Base-by-base conservation (phyloP, 2,888 invertebrate genomes). In the Tachina fera region DNA sequence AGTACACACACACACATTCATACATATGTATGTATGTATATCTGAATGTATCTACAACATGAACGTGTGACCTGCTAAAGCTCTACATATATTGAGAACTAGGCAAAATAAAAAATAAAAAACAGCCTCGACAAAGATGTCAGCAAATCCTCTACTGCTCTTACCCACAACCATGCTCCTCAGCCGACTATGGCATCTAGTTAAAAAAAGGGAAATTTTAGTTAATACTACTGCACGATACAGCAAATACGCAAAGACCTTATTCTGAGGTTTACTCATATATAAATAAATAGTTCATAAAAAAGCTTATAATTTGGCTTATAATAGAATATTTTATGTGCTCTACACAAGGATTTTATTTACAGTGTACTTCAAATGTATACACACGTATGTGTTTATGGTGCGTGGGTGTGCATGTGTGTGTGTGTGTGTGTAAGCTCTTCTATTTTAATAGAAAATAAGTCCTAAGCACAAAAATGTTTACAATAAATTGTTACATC, bases 281-380 rank as follows among this genome's bases (percentile, higher is more conserved):
- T 43, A 43, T 53, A 70, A 1, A 16, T 41, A 41, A n/a, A 16
- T 16, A 43, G 13, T n/a, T 45, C 11, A 56, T 63, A 49, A 63
- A 6, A 49, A 72, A 72, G 43, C 65, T 80, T 74, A 67, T 80
- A 65, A 80, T 80, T 80, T 80, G 43, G 41, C 72, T 72, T 80
- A 67, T 58, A 80, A 67, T 80, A 58, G 72, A 67, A 80, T 80
- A 74, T 65, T 49, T 58, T 13, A 63, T 80, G 49, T 63, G 61
- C 5, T 49, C 51, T 43, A 68, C 43, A 43, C 60, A 43, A 60
- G 51, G 68, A 19, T 80, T 63, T 47, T 63, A 60, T 58, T 51
- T 60, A 49, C 41, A 49, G 49, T 60, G 11, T 19, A 65, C 61
- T 56, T 67, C 3, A 22, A 56, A 56, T 9, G 13, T 31, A 39